These are phyloP conservation scores for Torymus aiolomorphi DNA, from an alignment of 2,888 invertebrate genomes.

Conservation along the genomic window DNA sequence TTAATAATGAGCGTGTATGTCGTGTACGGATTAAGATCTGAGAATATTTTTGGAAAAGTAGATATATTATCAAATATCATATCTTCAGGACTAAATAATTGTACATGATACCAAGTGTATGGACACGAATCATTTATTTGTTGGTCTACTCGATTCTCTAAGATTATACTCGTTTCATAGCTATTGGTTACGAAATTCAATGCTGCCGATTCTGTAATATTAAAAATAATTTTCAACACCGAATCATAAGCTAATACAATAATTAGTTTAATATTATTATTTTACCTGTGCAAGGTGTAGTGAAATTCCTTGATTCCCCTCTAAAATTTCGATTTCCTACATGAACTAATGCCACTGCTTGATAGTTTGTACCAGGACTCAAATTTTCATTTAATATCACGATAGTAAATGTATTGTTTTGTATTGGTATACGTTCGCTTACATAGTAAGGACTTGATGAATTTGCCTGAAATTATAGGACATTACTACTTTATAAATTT, in stretches of 20 bases:
- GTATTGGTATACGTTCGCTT: conserved; percentile 6
- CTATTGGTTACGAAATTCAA: conserved; percentile 38
- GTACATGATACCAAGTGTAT: conserved; percentile 59
- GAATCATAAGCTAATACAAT: no score
- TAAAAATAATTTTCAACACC: not conserved
- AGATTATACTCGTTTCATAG: conserved; percentile 53
- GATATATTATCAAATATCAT: not conserved
- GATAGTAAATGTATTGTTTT: conserved; percentile 35
- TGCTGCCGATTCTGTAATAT: conserved; percentile 13
- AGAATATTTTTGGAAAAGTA: conserved; percentile 55
- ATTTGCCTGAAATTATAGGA: conserved; percentile 26
- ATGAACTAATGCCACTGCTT: not conserved
- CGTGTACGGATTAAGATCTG: conserved; percentile 31
- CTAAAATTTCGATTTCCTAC: not conserved
- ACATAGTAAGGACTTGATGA: not conserved
- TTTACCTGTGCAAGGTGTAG: conserved; percentile 61
- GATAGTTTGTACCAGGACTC: conserved; percentile 58
- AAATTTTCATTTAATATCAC: conserved; percentile 39
- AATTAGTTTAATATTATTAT: not conserved
- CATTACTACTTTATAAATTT: no score
- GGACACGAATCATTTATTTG: conserved; percentile 59
- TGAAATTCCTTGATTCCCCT: conserved; percentile 48
- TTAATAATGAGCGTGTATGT: conserved; percentile 33
- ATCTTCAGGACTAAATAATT: conserved; percentile 18
- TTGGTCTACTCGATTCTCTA: conserved; percentile 32